Percentiles rank a stretch among this genome's conserved stretches.
Conservation (phyloP, 2,113 vertebrate genomes). For the Lipotes vexillifer region DNA sequence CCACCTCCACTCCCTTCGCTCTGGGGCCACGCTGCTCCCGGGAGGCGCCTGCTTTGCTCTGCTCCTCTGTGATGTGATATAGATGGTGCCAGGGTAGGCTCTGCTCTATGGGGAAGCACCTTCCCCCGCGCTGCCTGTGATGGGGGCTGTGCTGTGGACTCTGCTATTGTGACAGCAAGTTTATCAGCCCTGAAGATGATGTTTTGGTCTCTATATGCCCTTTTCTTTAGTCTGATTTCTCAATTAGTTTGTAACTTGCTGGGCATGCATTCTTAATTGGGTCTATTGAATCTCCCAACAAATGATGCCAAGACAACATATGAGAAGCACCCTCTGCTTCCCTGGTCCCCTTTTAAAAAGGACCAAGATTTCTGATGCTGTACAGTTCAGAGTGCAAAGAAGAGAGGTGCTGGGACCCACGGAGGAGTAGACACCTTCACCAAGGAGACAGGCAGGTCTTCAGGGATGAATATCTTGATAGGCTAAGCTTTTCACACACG, state of each 20-base stretch:
- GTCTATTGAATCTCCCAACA: not conserved
- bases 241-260: not conserved
- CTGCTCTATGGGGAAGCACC: fast-evolving
- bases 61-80: not conserved
- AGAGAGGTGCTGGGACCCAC: not conserved
- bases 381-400: not conserved
- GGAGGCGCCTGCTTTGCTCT: not conserved
- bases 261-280: not conserved
- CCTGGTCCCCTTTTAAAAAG: too few relatives aligned
- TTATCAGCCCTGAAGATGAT: not conserved
- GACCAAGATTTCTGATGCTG: not conserved
- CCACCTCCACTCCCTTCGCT: not conserved
- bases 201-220: not conserved
- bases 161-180: not conserved
- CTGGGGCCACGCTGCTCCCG: not conserved
- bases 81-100: not conserved
- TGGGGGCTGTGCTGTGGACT: not conserved
- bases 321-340: not conserved
- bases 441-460: not conserved
- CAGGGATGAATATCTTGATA: not conserved
- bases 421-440: not conserved
- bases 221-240: not conserved
- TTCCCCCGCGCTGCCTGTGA: not conserved
- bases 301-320: not conserved
- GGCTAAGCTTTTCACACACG: not conserved